Percentiles rank a stretch among this genome's conserved stretches.
Conservation (phyloP, 2,797 vertebrate genomes). For the Pelochelys cantorii region DNA sequence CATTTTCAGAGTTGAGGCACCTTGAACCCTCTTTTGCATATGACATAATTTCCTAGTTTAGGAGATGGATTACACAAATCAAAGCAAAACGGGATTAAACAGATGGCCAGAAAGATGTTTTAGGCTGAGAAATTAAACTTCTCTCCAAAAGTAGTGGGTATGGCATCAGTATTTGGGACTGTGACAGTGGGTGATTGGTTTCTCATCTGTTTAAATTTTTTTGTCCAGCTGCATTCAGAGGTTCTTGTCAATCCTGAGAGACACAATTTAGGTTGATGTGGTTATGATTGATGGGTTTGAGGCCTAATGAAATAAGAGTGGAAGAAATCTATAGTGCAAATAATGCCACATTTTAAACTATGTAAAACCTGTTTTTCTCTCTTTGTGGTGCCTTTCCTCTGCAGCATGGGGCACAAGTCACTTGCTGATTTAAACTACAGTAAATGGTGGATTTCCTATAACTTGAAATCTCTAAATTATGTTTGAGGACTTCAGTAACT, state of each 20-base stretch:
- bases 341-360: no score
- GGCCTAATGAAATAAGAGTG: no score
- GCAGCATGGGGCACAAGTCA: no score
- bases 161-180: background rate
- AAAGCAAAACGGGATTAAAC: background rate
- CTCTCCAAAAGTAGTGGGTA: background rate
- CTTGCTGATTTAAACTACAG: no score
- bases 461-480: no score
- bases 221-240: background rate
- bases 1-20: background rate
- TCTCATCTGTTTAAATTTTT: background rate
- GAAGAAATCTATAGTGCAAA: no score
- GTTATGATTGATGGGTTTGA: no score
- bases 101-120: background rate
- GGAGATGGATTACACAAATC: rapidly evolving
- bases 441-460: no score
- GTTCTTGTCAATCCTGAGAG: background rate
- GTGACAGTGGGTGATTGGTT: background rate
- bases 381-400: no score
- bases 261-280: background rate
- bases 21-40: background rate
- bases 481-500: no score
- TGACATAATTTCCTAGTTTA: background rate
- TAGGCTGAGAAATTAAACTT: background rate
- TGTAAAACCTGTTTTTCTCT: no score